phyloP scores from a whole-genome alignment of 2,797 vertebrate species.

The Todus mexicanus region DNA sequence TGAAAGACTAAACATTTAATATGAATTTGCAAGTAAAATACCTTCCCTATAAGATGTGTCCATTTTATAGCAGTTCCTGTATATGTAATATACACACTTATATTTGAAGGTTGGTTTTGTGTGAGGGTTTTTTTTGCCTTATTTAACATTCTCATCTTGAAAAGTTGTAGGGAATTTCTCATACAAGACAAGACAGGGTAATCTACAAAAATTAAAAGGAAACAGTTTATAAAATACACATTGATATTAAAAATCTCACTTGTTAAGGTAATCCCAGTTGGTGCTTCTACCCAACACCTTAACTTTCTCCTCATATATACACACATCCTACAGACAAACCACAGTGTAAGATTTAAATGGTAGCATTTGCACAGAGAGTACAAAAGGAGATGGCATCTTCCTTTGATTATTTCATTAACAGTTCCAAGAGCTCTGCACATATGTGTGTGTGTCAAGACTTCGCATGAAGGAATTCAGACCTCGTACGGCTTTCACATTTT shows the following conservation, averaged over 20 bases:
- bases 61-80: not conserved
- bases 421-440: not conserved
- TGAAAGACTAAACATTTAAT: not conserved
- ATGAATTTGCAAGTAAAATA: not conserved
- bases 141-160: not conserved
- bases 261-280: not conserved
- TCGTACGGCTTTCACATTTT: not conserved
- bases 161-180: not conserved
- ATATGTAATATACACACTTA: not conserved
- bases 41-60: not conserved
- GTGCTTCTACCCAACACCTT: not conserved
- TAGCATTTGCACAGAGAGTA: not conserved
- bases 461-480: not conserved
- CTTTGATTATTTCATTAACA: not conserved
- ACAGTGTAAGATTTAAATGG: not conserved
- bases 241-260: not conserved
- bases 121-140: not conserved
- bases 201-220: constrained; percentile 10
- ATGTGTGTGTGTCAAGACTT: not conserved
- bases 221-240: not conserved
- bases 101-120: not conserved
- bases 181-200: not conserved
- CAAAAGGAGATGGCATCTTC: not conserved
- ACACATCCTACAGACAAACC: not conserved
- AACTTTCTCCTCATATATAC: not conserved